Base-by-base conservation (phyloP, 92 coral and sea anemone species). In the Desmophyllum pertusum region DNA sequence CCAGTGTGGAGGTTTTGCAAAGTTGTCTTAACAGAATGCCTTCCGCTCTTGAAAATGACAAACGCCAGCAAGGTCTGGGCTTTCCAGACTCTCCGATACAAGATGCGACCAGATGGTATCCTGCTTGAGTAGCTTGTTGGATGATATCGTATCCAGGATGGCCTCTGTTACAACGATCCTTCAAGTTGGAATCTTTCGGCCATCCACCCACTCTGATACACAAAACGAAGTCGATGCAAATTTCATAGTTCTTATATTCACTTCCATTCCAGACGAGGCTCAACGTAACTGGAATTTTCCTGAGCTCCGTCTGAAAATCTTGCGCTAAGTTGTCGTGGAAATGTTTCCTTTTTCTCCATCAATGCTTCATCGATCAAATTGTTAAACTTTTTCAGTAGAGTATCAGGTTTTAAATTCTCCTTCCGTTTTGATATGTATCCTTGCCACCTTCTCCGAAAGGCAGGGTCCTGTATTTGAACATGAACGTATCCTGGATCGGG, bases 21-120 rank as follows among this genome's bases (percentile, higher is more conserved):
- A 89, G 81, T 21, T 85, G 38, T 31, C 70, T 48, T 48, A 89
- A 42, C 46, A 89, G 17, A 39, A 85, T 76, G 15, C 92, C 92
- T 77, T 89, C 92, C 10, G 92, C 87, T 19, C 50, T 68, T 33
- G 92, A 89, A 45, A 89, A 89, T 2, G 92, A 89, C 29, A 89
- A 61, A 1, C 92, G 89, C 92, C 92, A 89, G 39, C 92, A 89
- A 6, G 92, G 87, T 19, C 77, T 65, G 1, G 75, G 79, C n/a
- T 59, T 63, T 3, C 92, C 92, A 14, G 92, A 81, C 38, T 89
- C 90, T 6, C 92, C 89, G 73, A 89, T 89, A 27, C 83, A 75
- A 8, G 92, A 85, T 7, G 92, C 92, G 25, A 89, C 79, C 5
- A 89, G 83, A 57, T 89, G 92, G 46, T 75, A 81, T 0, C 92